These are phyloP conservation scores for Threskiornis aethiopicus DNA, from an alignment of 2,797 vertebrate species.

Conservation along the genomic window DNA sequence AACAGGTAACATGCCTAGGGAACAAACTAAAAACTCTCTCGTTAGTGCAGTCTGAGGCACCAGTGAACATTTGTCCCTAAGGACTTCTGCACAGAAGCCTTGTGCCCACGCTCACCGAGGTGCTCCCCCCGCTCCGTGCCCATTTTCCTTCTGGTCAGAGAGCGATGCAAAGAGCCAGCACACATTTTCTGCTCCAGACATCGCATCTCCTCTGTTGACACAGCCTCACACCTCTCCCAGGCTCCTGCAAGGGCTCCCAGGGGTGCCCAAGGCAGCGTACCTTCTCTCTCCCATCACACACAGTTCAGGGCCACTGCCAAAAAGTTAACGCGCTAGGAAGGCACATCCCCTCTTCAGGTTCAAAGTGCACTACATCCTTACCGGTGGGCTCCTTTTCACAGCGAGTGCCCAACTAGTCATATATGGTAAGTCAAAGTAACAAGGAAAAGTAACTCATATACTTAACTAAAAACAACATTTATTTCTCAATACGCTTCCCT, in stretches of 20 bases:
- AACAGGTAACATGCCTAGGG: background rate
- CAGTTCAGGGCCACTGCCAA: background rate
- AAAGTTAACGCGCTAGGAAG: background rate
- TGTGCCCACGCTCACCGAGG: accelerated
- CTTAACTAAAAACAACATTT: background rate
- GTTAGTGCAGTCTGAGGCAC: background rate
- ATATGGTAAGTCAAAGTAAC: background rate
- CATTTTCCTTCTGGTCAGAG: background rate
- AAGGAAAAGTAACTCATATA: background rate
- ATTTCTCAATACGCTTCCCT: background rate
- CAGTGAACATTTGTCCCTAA: background rate
- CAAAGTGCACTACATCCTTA: background rate
- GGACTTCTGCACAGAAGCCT: background rate
- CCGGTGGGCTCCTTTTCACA: background rate
- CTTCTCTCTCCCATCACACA: background rate
- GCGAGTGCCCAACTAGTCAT: background rate
- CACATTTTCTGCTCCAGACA: background rate
- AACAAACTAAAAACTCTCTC: background rate
- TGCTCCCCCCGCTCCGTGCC: background rate
- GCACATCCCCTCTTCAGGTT: background rate
- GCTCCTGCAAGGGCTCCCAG: background rate
- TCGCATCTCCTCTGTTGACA: background rate
- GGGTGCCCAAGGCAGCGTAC: background rate
- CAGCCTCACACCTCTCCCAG: background rate
- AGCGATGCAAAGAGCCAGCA: accelerated